Percentiles rank a stretch among this genome's conserved stretches.
phyloP scores from a whole-genome alignment of 1,140 invertebrate genomes.

The Magallana ariakensis region DNA sequence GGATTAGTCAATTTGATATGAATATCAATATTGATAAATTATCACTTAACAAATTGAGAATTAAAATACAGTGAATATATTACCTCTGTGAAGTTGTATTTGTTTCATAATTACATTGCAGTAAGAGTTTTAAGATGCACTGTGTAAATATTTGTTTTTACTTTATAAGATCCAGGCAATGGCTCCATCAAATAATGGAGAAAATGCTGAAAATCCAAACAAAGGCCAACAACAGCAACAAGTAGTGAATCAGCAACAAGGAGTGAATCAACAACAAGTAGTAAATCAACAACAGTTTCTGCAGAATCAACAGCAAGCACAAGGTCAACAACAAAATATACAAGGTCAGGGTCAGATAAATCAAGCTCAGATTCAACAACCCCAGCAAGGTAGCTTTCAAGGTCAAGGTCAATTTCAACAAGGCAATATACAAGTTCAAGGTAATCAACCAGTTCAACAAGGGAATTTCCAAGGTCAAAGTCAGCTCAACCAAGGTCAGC shows the following conservation, averaged over 20 bases:
- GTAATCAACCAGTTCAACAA: slow-evolving; percentile 22
- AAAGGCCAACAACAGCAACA: slow-evolving; percentile 38
- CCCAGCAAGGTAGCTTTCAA: not conserved
- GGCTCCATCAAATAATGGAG: not conserved
- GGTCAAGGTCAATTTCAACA: not conserved
- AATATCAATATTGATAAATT: no score
- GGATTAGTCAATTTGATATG: no score
- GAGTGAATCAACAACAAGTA: not conserved
- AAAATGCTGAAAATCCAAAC: not conserved
- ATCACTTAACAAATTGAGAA: no score
- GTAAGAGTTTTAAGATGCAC: no score
- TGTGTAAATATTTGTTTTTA: no score
- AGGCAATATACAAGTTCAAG: not conserved
- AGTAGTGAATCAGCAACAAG: slow-evolving; percentile 32
- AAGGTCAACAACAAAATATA: not conserved
- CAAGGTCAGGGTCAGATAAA: not conserved
- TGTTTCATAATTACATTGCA: no score
- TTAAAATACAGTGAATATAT: no score
- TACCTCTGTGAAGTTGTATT: no score
- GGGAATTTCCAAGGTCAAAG: slow-evolving; percentile 27
- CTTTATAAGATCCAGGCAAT: not conserved
- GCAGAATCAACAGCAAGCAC: not conserved
- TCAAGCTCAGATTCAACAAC: slow-evolving; percentile 17
- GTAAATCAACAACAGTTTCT: slow-evolving; percentile 33
- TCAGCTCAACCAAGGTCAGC: not conserved